phyloP scores from a whole-genome alignment of 2,888 invertebrate species.

The Baccha elongata region DNA sequence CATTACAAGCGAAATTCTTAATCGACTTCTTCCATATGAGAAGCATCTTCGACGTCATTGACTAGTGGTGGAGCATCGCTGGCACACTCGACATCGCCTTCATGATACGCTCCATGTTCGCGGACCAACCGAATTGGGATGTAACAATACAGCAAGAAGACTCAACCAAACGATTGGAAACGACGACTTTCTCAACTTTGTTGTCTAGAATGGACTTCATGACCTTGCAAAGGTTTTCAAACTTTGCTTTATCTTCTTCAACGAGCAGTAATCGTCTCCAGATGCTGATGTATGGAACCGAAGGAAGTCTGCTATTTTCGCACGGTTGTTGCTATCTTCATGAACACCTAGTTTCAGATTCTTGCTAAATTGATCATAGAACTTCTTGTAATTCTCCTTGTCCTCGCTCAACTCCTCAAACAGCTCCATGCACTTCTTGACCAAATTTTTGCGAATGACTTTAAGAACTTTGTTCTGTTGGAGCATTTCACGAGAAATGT shows the following conservation, averaged over 20 bases:
- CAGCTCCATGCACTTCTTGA: slow-evolving; percentile 98
- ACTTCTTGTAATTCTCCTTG: slow-evolving; percentile 98
- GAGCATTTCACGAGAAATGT: slow-evolving; percentile 99
- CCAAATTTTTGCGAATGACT: slow-evolving; percentile 99
- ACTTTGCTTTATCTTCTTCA: slow-evolving; percentile 92
- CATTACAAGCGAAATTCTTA: slow-evolving; percentile 84
- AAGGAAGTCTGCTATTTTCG: slow-evolving; percentile 94
- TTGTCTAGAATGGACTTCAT: slow-evolving; percentile 99
- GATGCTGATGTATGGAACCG: slow-evolving; percentile 97
- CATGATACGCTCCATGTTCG: slow-evolving; percentile 99
- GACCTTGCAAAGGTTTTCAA: slow-evolving; percentile 87
- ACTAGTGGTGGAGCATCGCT: slow-evolving; percentile 93
- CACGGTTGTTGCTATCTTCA: slow-evolving; percentile 96
- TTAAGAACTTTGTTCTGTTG: slow-evolving; percentile 99
- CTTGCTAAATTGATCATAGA: slow-evolving; percentile 99
- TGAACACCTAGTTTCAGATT: slow-evolving; percentile 98
- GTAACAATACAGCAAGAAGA: slow-evolving; percentile 99
- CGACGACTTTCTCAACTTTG: slow-evolving; percentile 98
- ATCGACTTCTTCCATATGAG: slow-evolving; percentile 99
- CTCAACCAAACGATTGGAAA: slow-evolving; percentile 97
- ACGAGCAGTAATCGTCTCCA: slow-evolving; percentile 95
- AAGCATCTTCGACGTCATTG: slow-evolving; percentile 94
- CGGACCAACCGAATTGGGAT: slow-evolving; percentile 99
- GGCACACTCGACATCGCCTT: slow-evolving; percentile 90
- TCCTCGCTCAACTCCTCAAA: slow-evolving; percentile 98